phyloP scores from a whole-genome alignment of 2,113 vertebrate genomes.

The Physeter macrocephalus region DNA sequence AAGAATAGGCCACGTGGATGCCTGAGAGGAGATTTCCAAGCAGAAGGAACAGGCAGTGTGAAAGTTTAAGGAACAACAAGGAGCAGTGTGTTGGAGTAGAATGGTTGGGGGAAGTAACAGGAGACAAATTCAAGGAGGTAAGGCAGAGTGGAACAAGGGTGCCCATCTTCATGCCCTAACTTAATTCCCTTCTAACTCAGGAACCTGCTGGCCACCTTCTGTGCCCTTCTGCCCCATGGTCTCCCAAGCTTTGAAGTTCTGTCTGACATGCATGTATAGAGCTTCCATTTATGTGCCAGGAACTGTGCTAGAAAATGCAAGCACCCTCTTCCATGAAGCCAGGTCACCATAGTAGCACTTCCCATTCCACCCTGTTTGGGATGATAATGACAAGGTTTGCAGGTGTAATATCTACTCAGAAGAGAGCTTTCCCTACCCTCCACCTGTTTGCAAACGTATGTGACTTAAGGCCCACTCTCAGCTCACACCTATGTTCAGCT shows the following conservation, averaged over 20 bases:
- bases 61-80: background rate
- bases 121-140: background rate
- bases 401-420: background rate
- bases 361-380: background rate
- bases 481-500: background rate
- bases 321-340: background rate
- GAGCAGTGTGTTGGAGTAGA: background rate
- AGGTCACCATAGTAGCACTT: background rate
- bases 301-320: background rate
- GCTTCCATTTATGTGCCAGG: background rate
- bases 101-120: background rate
- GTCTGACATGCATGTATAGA: background rate
- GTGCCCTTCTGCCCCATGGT: fast-evolving
- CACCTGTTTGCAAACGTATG: background rate
- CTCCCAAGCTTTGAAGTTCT: background rate
- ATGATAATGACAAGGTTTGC: background rate
- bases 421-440: background rate
- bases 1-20: background rate
- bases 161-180: background rate
- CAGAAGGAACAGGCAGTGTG: background rate
- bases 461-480: background rate
- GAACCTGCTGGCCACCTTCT: background rate
- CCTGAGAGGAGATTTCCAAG: background rate
- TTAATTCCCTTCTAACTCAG: background rate
- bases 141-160: background rate